Conservation (phyloP, 1,140 invertebrate species). For the Drosophila suzukii region DNA sequence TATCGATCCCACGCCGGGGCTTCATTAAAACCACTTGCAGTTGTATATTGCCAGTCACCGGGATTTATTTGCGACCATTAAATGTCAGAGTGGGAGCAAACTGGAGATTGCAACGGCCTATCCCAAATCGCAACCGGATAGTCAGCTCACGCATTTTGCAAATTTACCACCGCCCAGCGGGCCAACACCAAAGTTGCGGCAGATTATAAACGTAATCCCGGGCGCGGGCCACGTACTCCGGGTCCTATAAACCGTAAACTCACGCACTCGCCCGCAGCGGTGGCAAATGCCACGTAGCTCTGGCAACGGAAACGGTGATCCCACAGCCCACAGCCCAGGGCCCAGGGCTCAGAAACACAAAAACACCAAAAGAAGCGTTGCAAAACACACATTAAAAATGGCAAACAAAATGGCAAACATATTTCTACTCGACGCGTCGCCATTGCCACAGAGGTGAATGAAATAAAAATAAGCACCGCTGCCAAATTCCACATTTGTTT, state of each 20-base stretch:
- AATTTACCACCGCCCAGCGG: slow-evolving; percentile 73
- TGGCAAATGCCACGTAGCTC: slow-evolving; percentile 50
- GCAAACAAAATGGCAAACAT: slow-evolving; percentile 82
- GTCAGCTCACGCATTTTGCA: slow-evolving; percentile 79
- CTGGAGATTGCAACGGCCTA: slow-evolving; percentile 27
- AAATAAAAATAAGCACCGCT: slow-evolving; percentile 57
- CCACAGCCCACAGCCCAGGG: neutral
- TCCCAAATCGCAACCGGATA: slow-evolving; percentile 50
- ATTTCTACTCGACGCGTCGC: slow-evolving; percentile 50
- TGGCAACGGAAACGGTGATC: slow-evolving; percentile 15
- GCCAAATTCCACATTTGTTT: slow-evolving; percentile 74
- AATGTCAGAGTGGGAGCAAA: slow-evolving; percentile 14
- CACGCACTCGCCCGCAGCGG: slow-evolving; percentile 61
- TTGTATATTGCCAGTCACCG: slow-evolving; percentile 10
- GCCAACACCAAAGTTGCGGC: slow-evolving; percentile 37
- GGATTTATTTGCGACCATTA: slow-evolving; percentile 39
- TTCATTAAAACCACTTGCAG: slow-evolving; percentile 34
- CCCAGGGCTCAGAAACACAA: slow-evolving; percentile 25
- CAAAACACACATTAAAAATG: slow-evolving; percentile 78
- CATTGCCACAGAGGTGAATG: slow-evolving; percentile 62
- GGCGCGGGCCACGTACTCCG: slow-evolving; percentile 64
- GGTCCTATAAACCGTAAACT: slow-evolving; percentile 73
- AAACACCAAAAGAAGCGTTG: slow-evolving; percentile 10
- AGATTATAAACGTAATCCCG: slow-evolving; percentile 76
- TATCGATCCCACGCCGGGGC: neutral